Percentiles rank a stretch among this genome's conserved stretches.
phyloP scores from a whole-genome alignment of 2,113 vertebrate genomes.

The Cochlearius cochlearius region DNA sequence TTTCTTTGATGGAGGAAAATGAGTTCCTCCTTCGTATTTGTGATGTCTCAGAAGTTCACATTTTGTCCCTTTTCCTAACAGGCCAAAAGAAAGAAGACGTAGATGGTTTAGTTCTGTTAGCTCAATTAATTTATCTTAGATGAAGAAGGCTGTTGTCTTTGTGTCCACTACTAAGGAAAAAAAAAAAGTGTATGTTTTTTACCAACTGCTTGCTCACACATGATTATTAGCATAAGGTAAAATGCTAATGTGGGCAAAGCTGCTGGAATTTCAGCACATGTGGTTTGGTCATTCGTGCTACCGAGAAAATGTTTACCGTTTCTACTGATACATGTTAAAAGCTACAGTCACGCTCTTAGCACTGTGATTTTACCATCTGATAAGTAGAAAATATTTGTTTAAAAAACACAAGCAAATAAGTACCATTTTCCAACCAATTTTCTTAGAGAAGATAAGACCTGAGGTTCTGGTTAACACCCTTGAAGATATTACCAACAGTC shows the following conservation, averaged over 20 bases:
- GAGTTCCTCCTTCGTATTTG: neutral
- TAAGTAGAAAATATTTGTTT: conserved; percentile 11
- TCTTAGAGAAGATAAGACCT: neutral
- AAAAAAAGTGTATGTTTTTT: neutral
- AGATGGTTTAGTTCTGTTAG: neutral
- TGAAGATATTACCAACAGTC: neutral
- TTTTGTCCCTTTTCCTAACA: neutral
- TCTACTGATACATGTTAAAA: neutral
- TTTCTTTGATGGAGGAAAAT: neutral
- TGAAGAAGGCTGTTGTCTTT: neutral
- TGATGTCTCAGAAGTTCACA: neutral
- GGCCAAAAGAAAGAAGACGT: neutral
- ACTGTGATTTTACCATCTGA: conserved; percentile 3
- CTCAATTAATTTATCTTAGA: neutral
- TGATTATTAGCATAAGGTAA: neutral
- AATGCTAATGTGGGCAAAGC: neutral
- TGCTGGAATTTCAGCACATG: neutral
- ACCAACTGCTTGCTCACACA: neutral
- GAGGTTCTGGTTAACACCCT: neutral
- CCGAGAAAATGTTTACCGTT: conserved; percentile 10
- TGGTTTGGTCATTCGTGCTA: conserved; percentile 1
- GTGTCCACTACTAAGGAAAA: neutral
- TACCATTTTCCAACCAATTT: neutral
- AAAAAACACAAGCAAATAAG: neutral
- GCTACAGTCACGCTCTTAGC: neutral